Evolutionary conservation across 2,888 invertebrate species (phyloP).

Genomic region (Buathra laborator): DNA sequence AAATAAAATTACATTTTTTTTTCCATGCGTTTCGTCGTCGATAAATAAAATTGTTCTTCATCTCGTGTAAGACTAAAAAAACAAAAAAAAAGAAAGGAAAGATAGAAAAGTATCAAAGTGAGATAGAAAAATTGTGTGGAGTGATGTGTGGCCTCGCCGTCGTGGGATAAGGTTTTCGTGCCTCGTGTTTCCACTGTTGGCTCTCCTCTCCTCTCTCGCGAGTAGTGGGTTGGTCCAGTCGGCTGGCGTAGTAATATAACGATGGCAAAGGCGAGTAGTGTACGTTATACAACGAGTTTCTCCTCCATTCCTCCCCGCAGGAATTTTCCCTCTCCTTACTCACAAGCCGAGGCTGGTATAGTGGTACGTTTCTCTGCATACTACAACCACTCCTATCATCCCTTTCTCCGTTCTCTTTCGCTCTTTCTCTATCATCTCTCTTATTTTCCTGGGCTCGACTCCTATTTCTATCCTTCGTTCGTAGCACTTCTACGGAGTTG

Average conservation of each 20-base stretch:
- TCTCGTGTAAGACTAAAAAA: background rate
- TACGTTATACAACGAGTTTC: conserved; percentile 64
- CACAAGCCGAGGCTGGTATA: conserved; percentile 44
- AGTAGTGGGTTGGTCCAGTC: conserved; percentile 61
- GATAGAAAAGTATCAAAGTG: background rate
- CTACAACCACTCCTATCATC: conserved; percentile 60
- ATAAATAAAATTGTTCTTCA: background rate
- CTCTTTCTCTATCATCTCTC: conserved; percentile 6
- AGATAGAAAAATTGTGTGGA: background rate
- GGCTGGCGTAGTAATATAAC: conserved; percentile 63
- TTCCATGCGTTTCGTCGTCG: background rate
- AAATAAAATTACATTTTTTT: too few species aligned
- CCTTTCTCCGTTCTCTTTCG: conserved; percentile 3
- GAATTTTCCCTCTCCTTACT: conserved; percentile 57
- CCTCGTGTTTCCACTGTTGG: conserved; percentile 3
- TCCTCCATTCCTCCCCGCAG: conserved; percentile 44
- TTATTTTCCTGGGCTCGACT: conserved; percentile 25
- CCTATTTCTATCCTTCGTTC: conserved; percentile 14
- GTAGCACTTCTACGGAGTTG: conserved; percentile 49
- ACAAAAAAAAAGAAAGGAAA: background rate
- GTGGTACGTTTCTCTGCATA: conserved; percentile 54
- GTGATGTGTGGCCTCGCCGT: background rate
- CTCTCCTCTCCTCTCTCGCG: conserved; percentile 1
- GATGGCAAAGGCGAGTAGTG: conserved; percentile 50
- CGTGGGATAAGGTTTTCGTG: conserved; percentile 3